Evolutionary conservation across 1,140 invertebrate species (phyloP).

Genomic region (Drosophila teissieri): DNA sequence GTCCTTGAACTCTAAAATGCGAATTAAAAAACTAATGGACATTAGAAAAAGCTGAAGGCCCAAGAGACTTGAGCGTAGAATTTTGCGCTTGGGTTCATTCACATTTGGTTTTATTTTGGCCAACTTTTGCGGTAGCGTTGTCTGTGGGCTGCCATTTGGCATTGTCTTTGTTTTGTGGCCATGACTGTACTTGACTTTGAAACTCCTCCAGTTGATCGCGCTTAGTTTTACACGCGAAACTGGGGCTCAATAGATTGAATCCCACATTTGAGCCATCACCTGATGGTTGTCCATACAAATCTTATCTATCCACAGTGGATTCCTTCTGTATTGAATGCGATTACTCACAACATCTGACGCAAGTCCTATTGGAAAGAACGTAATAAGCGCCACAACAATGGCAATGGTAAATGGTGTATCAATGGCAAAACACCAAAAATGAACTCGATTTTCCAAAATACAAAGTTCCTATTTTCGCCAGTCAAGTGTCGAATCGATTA

Average conservation of each 20-base stretch:
- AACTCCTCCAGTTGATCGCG: constrained; percentile 1
- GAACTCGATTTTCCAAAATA: constrained; percentile 30
- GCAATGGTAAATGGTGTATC: not conserved
- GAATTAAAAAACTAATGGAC: constrained; percentile 15
- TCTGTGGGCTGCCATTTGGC: constrained; percentile 29
- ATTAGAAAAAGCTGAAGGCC: constrained; percentile 31
- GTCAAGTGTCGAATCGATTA: constrained; percentile 6
- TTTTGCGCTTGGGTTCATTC: constrained; percentile 35
- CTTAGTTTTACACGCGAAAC: constrained; percentile 4
- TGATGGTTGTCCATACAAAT: constrained; percentile 6
- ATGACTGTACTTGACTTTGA: constrained; percentile 42
- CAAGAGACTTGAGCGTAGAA: not conserved
- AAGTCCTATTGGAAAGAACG: constrained; percentile 25
- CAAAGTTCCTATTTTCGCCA: not conserved
- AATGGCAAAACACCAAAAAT: not conserved
- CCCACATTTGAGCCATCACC: not conserved
- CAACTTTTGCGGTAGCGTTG: constrained; percentile 11
- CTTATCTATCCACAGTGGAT: constrained; percentile 29
- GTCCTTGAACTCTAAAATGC: constrained; percentile 38
- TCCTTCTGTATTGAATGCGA: not conserved
- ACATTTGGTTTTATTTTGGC: constrained; percentile 26
- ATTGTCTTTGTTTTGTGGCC: constrained; percentile 3
- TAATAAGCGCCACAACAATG: constrained; percentile 21
- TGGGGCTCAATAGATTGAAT: not conserved
- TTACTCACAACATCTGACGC: constrained; percentile 36